phyloP scores from a whole-genome alignment of 1,140 invertebrate genomes.

The Hydropsyche tenuis region DNA sequence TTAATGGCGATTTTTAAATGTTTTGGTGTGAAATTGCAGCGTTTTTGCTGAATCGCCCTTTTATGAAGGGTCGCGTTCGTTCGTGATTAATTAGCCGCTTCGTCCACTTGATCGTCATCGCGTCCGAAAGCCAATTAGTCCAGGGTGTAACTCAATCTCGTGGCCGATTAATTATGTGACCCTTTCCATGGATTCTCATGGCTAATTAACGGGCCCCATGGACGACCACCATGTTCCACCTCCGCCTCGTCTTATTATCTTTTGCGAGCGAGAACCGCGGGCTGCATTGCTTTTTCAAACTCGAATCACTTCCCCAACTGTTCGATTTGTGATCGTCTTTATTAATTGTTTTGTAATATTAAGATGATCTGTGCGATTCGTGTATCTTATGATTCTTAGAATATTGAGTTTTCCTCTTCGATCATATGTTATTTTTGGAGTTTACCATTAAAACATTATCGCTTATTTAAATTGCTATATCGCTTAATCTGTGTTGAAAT shows the following conservation, averaged over 20 bases:
- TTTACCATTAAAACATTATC: too few relatives aligned
- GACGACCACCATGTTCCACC: slow-evolving; percentile 23
- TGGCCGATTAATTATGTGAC: slow-evolving; percentile 44
- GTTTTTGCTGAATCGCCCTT: too few relatives aligned
- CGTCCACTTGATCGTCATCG: slow-evolving; percentile 35
- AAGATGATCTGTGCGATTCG: slow-evolving; percentile 1
- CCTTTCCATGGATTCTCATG: slow-evolving; percentile 33
- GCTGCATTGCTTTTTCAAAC: background rate
- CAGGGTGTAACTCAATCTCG: slow-evolving; percentile 45
- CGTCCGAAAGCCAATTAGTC: slow-evolving; percentile 41
- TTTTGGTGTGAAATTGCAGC: too few relatives aligned
- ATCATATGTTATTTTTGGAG: too few relatives aligned
- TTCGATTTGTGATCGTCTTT: background rate
- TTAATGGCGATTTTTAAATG: too few relatives aligned
- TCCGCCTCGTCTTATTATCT: slow-evolving; percentile 1
- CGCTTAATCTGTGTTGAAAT: too few relatives aligned
- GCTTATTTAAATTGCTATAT: too few relatives aligned
- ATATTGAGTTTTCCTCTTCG: too few relatives aligned
- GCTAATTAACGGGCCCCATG: slow-evolving; percentile 44
- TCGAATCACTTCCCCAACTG: background rate
- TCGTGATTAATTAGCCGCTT: slow-evolving; percentile 38
- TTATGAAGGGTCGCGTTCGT: background rate
- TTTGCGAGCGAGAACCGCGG: background rate
- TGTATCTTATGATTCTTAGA: too few relatives aligned
- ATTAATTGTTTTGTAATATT: too few relatives aligned